These are phyloP conservation scores for Empidonax alnorum DNA, from an alignment of 2,113 vertebrate species.

Conservation along the genomic window DNA sequence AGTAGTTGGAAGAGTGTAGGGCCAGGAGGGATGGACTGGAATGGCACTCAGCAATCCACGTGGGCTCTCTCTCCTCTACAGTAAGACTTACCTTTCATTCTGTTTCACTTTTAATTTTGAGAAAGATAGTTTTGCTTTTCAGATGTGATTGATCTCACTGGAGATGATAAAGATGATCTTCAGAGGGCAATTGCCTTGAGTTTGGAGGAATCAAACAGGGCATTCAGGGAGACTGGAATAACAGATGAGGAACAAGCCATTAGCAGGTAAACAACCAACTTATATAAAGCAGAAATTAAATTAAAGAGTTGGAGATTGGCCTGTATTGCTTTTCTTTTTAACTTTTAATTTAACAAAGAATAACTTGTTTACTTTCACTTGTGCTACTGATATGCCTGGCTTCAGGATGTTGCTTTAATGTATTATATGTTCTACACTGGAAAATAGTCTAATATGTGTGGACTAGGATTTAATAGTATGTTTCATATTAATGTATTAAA, in stretches of 20 bases:
- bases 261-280: conserved; percentile 87
- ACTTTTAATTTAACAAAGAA: conserved; percentile 25
- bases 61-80: conserved; percentile 48
- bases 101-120: conserved; percentile 79
- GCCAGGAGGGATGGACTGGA: conserved; percentile 29
- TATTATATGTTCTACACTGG: conserved; percentile 10
- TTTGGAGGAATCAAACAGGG: conserved; percentile 95
- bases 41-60: background rate
- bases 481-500: conserved; percentile 18
- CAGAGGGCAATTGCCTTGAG: conserved; percentile 98
- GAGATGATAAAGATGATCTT: conserved; percentile 99
- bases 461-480: conserved; percentile 19
- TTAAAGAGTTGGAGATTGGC: conserved; percentile 55
- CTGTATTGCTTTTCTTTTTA: conserved; percentile 60
- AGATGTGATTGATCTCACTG: conserved; percentile 99
- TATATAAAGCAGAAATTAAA: conserved; percentile 63
- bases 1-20: background rate
- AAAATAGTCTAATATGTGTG: conserved; percentile 6
- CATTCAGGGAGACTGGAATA: conserved; percentile 98
- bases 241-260: conserved; percentile 99
- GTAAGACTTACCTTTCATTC: conserved; percentile 64
- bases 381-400: conserved; percentile 51
- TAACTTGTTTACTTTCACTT: conserved; percentile 51
- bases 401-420: conserved; percentile 53
- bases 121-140: conserved; percentile 77